phyloP scores from a whole-genome alignment of 2,888 invertebrate species.

The Amaurobius ferox region DNA sequence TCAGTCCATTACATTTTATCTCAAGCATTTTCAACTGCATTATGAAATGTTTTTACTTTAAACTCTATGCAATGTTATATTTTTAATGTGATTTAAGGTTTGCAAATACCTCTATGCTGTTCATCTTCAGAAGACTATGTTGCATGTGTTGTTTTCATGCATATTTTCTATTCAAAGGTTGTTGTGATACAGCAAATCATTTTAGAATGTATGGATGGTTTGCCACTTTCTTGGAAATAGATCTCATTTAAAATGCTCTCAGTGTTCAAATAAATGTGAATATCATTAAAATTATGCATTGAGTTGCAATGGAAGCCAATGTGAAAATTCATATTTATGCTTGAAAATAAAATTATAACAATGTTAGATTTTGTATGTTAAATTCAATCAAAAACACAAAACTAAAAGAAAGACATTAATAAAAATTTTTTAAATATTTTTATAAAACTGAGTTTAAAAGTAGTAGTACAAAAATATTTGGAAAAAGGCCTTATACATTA shows the following conservation, averaged over 20 bases:
- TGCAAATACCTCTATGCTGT: not conserved
- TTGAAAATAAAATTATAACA: conserved; percentile 2
- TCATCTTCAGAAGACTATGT: not conserved
- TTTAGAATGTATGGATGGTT: not conserved
- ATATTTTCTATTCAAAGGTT: not conserved
- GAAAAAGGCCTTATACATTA: too few relatives aligned
- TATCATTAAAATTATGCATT: not conserved
- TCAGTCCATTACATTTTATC: not conserved
- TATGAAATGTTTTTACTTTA: not conserved
- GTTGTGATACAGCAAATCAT: not conserved
- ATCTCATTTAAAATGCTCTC: not conserved
- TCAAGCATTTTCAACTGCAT: not conserved
- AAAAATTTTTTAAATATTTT: too few relatives aligned
- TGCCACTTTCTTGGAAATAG: not conserved
- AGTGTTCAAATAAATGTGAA: not conserved
- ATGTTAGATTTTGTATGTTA: too few relatives aligned
- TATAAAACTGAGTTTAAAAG: too few relatives aligned
- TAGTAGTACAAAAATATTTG: too few relatives aligned
- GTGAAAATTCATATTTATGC: conserved; percentile 9
- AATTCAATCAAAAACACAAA: too few relatives aligned
- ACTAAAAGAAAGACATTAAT: not conserved
- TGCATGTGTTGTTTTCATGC: conserved; percentile 3
- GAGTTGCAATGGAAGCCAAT: conserved; percentile 11
- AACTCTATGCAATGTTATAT: not conserved
- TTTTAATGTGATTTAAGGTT: not conserved